phyloP scores from a whole-genome alignment of 2,888 invertebrate genomes.

The Drosophila neonasuta region DNA sequence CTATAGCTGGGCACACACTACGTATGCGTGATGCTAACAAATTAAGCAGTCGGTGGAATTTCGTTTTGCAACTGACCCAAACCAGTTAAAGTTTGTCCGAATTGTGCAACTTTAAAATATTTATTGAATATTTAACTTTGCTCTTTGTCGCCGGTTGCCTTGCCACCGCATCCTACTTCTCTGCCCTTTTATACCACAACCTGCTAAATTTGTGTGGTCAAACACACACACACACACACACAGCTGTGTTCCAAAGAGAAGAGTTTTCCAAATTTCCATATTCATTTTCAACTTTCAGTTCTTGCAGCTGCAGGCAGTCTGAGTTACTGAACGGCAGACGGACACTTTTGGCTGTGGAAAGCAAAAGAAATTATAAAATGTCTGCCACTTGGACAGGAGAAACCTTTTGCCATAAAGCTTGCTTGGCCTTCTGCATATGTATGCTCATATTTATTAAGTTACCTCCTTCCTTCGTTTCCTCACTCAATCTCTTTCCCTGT shows the following conservation, averaged over 20 bases:
- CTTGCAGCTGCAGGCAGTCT: conserved; percentile 2
- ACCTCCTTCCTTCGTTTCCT: not conserved
- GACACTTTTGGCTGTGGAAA: conserved; percentile 1
- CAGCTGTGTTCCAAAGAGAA: conserved; percentile 7
- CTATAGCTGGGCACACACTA: conserved; percentile 12
- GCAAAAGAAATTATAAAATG: conserved; percentile 32
- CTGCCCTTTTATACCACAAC: not conserved
- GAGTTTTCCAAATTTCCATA: conserved; percentile 33
- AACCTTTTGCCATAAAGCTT: conserved; percentile 14
- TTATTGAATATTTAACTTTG: conserved; percentile 64
- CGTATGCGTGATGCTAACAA: conserved; percentile 48
- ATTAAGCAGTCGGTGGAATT: conserved; percentile 31
- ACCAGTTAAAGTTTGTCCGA: conserved; percentile 1
- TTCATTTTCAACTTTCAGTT: conserved; percentile 25
- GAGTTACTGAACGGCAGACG: conserved; percentile 1
- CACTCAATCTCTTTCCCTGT: not conserved
- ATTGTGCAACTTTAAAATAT: conserved; percentile 41
- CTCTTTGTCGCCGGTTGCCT: conserved; percentile 26
- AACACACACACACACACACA: conserved; percentile 11
- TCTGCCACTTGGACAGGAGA: not conserved
- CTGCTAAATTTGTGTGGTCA: conserved; percentile 29
- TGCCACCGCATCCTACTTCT: not conserved
- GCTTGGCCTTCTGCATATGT: conserved; percentile 18
- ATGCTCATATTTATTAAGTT: conserved; percentile 44
- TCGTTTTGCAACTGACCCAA: conserved; percentile 5